Percentiles rank a stretch among this genome's conserved stretches.
Evolutionary conservation across 2,797 vertebrate genomes (phyloP).

Genomic region (Potorous gilbertii): DNA sequence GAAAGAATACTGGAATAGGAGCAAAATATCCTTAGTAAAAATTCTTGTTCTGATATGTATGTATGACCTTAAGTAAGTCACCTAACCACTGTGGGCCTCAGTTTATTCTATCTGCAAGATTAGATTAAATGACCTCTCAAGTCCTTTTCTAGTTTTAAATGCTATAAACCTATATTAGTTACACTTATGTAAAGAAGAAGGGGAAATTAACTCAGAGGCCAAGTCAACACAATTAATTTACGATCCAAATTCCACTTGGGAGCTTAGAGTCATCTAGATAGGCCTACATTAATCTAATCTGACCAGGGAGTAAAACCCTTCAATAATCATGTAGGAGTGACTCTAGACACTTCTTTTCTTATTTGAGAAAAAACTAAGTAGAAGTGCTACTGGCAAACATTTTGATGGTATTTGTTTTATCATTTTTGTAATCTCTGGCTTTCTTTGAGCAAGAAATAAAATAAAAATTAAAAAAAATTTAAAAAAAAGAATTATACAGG

Average conservation of each 20-base stretch:
- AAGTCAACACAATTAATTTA: not conserved
- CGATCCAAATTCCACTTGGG: not conserved
- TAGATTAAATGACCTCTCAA: not conserved
- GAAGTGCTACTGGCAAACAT: not conserved
- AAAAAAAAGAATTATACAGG: not conserved
- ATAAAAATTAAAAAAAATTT: too few relatives aligned
- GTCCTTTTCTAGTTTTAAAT: not conserved
- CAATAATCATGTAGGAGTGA: not conserved
- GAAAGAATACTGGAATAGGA: not conserved
- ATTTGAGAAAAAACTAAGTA: not conserved
- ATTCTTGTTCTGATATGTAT: not conserved
- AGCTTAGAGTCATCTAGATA: not conserved
- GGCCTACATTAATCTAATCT: not conserved
- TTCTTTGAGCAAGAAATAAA: not conserved
- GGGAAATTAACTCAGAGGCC: not conserved
- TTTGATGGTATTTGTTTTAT: not conserved
- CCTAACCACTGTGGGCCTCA: not conserved
- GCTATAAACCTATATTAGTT: not conserved
- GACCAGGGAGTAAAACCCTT: not conserved
- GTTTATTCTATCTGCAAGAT: not conserved
- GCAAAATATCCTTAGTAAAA: not conserved
- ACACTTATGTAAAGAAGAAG: not conserved
- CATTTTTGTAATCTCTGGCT: not conserved
- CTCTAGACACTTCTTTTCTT: not conserved
- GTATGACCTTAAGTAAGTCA: not conserved